Evolutionary conservation across 2,888 invertebrate genomes (phyloP).

Genomic region (Bembecia ichneumoniformis): DNA sequence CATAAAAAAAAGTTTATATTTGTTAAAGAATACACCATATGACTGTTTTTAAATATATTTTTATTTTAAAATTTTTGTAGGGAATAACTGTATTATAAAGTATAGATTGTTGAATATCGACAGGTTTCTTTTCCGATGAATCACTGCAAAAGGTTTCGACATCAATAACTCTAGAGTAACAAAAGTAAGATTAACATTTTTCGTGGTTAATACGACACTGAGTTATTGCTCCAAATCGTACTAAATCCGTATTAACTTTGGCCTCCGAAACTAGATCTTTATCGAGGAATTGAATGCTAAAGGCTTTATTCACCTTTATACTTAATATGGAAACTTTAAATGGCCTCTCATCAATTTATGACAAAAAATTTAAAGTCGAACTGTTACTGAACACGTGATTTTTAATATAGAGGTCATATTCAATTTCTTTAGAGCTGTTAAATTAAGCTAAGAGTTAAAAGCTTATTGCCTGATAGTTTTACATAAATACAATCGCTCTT

Average conservation of each 20-base stretch:
- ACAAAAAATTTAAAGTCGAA: neutral
- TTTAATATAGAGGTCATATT: too few species aligned
- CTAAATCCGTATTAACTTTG: conserved; percentile 12
- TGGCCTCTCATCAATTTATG: neutral
- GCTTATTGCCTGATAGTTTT: too few species aligned
- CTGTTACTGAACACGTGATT: too few species aligned
- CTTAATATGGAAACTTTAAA: neutral
- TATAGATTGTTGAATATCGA: too few species aligned
- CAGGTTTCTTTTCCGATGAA: conserved; percentile 6
- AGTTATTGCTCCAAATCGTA: conserved; percentile 12
- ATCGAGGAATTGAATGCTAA: conserved; percentile 4
- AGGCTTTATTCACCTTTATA: conserved; percentile 3
- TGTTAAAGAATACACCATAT: too few species aligned
- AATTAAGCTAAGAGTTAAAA: too few species aligned
- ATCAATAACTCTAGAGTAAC: conserved; percentile 9
- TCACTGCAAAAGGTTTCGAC: conserved; percentile 6
- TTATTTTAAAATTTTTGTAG: too few species aligned
- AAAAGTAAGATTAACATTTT: conserved; percentile 16
- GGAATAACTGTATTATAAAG: too few species aligned
- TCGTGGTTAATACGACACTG: conserved; percentile 20
- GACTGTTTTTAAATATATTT: too few species aligned
- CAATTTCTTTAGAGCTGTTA: too few species aligned
- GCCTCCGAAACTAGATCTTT: conserved; percentile 8
- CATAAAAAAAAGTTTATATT: too few species aligned
- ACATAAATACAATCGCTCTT: too few species aligned